Evolutionary conservation across 2,113 vertebrate genomes (phyloP).

Genomic region (Malurus melanocephalus): DNA sequence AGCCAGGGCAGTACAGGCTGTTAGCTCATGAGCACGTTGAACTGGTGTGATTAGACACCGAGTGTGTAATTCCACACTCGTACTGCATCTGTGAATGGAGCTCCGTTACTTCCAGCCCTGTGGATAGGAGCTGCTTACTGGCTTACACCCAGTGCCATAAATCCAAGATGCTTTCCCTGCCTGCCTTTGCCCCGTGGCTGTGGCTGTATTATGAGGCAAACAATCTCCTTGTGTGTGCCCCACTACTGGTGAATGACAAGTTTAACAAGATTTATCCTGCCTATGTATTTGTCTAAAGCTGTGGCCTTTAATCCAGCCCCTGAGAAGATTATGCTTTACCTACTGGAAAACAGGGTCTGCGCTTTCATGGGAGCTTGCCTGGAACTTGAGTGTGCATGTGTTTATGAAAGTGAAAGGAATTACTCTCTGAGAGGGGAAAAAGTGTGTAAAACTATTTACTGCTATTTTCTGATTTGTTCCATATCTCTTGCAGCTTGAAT

Average conservation of each 20-base stretch:
- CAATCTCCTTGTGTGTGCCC: accelerated
- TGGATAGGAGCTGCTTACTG: neutral
- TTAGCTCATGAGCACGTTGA: neutral
- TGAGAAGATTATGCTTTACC: neutral
- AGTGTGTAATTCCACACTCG: neutral
- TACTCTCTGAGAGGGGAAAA: neutral
- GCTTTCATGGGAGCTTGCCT: neutral
- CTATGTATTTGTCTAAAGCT: neutral
- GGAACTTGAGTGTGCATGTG: neutral
- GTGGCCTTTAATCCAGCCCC: neutral
- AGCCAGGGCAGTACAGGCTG: neutral
- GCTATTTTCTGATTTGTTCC: neutral
- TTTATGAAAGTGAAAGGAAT: neutral
- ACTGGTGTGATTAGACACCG: accelerated
- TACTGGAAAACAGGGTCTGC: neutral
- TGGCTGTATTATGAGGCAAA: neutral
- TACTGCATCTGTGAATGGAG: neutral
- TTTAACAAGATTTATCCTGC: constrained; percentile 13
- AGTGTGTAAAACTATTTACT: neutral
- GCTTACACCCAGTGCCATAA: neutral
- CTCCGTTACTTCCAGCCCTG: neutral
- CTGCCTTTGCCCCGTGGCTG: accelerated
- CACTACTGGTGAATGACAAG: accelerated
- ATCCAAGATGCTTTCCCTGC: neutral
- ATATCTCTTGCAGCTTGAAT: neutral